Evolutionary conservation across 2,113 vertebrate genomes (phyloP), one percentile per base, ranked within the genome.

Genomic region (Carettochelys insculpta): DNA sequence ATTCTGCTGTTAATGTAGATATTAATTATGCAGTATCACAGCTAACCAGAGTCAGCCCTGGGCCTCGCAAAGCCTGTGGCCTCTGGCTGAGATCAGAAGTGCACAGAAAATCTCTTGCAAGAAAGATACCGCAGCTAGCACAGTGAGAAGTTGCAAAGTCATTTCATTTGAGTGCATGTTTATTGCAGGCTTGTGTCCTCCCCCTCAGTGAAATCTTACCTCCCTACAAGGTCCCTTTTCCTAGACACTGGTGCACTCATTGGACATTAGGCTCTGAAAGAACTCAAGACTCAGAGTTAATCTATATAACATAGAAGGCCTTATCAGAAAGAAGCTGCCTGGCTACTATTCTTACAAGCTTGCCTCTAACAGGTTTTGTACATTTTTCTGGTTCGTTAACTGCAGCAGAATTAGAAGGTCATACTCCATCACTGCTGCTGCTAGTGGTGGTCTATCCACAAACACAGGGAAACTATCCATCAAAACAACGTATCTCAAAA

Each of bases 311-410:
- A 8, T n/a, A 22, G 41, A 83, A 92, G 38, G 11, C 58, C n/a
- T 54, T 6, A 71, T 76, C 22, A 38, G 48, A 47, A 51, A 68
- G 77, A 25, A 83, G 34, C 45, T 51, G 1, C 1, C n/a, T 1
- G 73, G 29, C 79, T 78, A 38, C 73, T 65, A 34, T 38, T 53
- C 93, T 93, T 88, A 29, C 77, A 61, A 48, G n/a, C 24, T 19
- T 25, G 1, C 1, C 24, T 2, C 1, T n/a, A 11, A 11, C 0
- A 83, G 86, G 80, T 91, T 93, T 90, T 90, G 27, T 83, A 90
- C 85, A 71, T 13, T 93, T 89, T 83, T 85, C 87, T 85, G 50
- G 11, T 24, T 91, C 92, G 75, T 87, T 91, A 84, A 87, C 76
- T 87, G 92, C 91, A 65, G 50, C 41, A 93, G 76, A 77, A 22